Evolutionary conservation across 2,888 invertebrate species (phyloP).

Genomic region (Melinaea marsaeus): DNA sequence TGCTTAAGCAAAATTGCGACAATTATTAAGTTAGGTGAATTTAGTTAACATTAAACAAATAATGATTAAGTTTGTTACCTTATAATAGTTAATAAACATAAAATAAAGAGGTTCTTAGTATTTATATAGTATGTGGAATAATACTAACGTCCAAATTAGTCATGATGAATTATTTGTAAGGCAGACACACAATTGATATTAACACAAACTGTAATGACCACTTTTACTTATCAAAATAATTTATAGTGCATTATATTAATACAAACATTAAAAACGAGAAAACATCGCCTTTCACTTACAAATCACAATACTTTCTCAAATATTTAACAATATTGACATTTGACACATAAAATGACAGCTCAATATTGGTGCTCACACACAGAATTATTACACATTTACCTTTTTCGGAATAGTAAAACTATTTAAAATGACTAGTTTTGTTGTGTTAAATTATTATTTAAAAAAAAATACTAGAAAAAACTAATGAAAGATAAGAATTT

Average conservation of each 20-base stretch:
- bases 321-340: constrained; percentile 2
- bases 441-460: no score
- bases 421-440: no score
- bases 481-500: no score
- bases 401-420: no score
- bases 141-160: constrained; percentile 5
- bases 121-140: constrained; percentile 1
- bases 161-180: not conserved
- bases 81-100: no score
- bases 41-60: no score
- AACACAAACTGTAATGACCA: not conserved
- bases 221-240: not conserved
- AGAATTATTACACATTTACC: no score
- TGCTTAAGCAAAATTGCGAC: no score
- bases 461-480: no score
- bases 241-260: not conserved
- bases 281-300: not conserved
- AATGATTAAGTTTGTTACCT: no score
- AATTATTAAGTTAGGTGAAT: no score
- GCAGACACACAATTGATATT: not conserved
- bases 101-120: not conserved
- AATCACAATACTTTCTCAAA: constrained; percentile 7
- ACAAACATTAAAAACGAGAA: not conserved
- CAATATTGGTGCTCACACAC: no score
- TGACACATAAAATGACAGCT: not conserved